Evolutionary conservation across 2,797 vertebrate species (phyloP).

Genomic region (Cossypha dichroa): DNA sequence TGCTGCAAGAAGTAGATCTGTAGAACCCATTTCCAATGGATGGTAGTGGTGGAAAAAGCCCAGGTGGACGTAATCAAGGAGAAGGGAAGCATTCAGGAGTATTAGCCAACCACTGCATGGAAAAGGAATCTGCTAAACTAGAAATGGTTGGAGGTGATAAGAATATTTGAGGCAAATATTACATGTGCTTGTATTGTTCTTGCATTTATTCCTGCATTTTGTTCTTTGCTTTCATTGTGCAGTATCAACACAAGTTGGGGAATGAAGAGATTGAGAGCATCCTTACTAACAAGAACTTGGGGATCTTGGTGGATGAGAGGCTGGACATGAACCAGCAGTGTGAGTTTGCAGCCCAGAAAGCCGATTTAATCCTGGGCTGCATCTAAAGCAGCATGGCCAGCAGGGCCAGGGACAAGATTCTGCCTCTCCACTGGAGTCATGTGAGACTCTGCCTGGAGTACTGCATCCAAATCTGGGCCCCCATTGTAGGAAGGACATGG

Average conservation of each 20-base stretch:
- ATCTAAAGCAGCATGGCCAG: rapidly evolving
- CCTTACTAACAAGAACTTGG: background rate
- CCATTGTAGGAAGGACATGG: background rate
- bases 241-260: background rate
- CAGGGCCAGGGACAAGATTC: background rate
- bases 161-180: background rate
- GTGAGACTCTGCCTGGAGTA: background rate
- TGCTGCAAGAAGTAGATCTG: background rate
- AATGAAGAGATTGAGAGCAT: background rate
- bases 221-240: background rate
- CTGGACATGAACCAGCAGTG: background rate
- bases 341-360: background rate
- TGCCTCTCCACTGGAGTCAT: rapidly evolving
- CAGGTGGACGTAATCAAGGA: background rate
- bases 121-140: background rate
- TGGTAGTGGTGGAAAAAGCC: background rate
- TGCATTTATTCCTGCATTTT: background rate
- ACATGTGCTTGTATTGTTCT: background rate
- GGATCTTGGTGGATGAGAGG: background rate
- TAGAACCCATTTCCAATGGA: background rate
- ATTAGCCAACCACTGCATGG: background rate
- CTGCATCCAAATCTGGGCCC: background rate
- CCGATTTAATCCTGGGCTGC: background rate
- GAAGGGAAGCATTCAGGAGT: background rate
- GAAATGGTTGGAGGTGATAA: background rate